Conservation (phyloP, 1,140 invertebrate species). For the Drosophila yakuba region DNA sequence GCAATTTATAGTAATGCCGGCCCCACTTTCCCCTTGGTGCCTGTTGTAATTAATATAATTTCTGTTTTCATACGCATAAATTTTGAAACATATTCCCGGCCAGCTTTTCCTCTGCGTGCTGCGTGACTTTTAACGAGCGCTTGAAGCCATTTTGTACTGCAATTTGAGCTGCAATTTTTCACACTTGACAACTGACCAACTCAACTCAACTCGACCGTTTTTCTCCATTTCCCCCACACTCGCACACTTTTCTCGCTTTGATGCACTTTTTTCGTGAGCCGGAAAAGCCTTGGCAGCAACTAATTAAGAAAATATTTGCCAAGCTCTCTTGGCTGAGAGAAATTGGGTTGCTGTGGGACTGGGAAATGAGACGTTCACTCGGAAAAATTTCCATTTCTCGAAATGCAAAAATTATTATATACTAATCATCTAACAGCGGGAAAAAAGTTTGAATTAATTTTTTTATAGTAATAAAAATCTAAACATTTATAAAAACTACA, state of each 20-base stretch:
- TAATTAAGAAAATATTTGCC: conserved; percentile 82
- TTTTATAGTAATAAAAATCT: too few species aligned
- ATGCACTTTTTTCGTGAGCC: conserved; percentile 14
- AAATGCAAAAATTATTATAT: too few species aligned
- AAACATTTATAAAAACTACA: too few species aligned
- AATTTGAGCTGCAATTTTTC: conserved; percentile 81
- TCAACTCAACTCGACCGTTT: conserved; percentile 29
- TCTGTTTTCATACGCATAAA: conserved; percentile 76
- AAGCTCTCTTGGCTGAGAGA: conserved; percentile 42
- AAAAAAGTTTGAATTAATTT: too few species aligned
- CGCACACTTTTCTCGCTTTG: background rate
- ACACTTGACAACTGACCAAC: conserved; percentile 76
- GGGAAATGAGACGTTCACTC: conserved; percentile 1
- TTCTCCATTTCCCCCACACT: background rate
- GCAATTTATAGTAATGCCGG: conserved; percentile 35
- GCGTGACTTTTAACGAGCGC: conserved; percentile 81
- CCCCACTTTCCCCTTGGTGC: conserved; percentile 2
- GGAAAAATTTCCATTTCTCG: background rate
- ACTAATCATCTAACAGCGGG: too few species aligned
- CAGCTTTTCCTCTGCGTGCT: conserved; percentile 36
- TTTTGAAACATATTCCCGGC: conserved; percentile 58
- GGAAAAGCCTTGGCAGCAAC: conserved; percentile 57
- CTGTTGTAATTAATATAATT: conserved; percentile 80
- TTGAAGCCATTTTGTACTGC: conserved; percentile 78
- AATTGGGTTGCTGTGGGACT: conserved; percentile 29